Evolutionary conservation across 2,113 vertebrate species (phyloP).

Genomic region (Cinclus cinclus): DNA sequence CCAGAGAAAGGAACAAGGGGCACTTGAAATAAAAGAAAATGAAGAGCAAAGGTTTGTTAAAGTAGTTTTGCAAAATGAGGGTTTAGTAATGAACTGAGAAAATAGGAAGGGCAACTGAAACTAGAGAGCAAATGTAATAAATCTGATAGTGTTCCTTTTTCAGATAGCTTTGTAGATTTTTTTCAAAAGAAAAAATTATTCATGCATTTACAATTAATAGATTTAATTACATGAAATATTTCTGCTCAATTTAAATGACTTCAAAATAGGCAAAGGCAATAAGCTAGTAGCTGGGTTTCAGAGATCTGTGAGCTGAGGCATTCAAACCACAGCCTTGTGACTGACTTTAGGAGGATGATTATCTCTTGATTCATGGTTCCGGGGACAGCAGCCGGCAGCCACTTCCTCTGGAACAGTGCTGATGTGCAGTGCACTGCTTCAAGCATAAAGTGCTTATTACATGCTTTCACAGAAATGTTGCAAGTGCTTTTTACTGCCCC

Average conservation of each 20-base stretch:
- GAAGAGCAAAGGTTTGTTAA: background rate
- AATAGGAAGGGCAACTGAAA: background rate
- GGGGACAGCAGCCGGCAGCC: background rate
- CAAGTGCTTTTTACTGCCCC: background rate
- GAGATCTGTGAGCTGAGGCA: background rate
- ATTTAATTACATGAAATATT: background rate
- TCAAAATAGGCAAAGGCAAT: background rate
- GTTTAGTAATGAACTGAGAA: background rate
- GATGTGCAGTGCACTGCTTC: background rate
- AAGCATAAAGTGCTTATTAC: background rate
- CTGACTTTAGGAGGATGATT: slow-evolving; percentile 16
- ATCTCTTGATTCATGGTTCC: background rate
- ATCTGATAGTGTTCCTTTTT: background rate
- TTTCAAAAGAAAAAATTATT: background rate
- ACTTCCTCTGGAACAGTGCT: background rate
- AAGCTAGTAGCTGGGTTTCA: background rate
- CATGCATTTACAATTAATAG: background rate
- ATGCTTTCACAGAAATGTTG: background rate
- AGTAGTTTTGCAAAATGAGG: background rate
- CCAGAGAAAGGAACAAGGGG: background rate
- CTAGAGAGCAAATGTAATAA: background rate
- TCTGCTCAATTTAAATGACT: background rate
- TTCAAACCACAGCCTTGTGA: slow-evolving; percentile 33
- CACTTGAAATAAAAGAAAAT: background rate
- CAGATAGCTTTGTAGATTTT: background rate